Evolutionary conservation across 1,140 invertebrate species (phyloP).

Genomic region (Dreissena polymorpha): DNA sequence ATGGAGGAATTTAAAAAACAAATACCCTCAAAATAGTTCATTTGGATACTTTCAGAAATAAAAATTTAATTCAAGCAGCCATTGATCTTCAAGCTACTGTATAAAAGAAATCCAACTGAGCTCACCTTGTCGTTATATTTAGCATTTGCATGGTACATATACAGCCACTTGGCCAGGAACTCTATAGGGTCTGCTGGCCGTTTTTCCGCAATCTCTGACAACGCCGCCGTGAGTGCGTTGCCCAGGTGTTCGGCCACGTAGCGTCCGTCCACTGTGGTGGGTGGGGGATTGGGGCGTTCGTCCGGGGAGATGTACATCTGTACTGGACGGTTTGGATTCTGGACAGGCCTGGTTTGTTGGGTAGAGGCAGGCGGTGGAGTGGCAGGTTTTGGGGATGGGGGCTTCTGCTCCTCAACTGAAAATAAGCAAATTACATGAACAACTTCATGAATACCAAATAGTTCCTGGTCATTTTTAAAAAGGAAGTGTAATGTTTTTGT

Average conservation of each 20-base stretch:
- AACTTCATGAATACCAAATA: background rate
- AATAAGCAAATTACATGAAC: background rate
- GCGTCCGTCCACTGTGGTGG: slow-evolving; percentile 67
- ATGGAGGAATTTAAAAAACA: too few relatives aligned
- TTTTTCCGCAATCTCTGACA: slow-evolving; percentile 72
- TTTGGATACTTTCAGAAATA: too few relatives aligned
- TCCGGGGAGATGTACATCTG: slow-evolving; percentile 63
- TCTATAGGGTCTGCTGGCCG: slow-evolving; percentile 75
- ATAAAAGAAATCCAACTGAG: too few relatives aligned
- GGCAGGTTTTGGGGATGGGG: slow-evolving; percentile 15
- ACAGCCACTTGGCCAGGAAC: slow-evolving; percentile 73
- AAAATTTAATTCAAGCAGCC: too few relatives aligned
- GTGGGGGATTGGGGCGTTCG: slow-evolving; percentile 58
- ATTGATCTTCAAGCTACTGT: too few relatives aligned
- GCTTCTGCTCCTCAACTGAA: slow-evolving; percentile 32
- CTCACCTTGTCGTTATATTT: slow-evolving; percentile 63
- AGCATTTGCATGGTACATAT: slow-evolving; percentile 68
- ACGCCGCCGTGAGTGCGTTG: slow-evolving; percentile 69
- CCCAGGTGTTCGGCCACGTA: slow-evolving; percentile 73
- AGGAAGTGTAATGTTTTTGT: too few relatives aligned
- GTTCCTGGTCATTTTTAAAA: background rate
- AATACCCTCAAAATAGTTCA: too few relatives aligned
- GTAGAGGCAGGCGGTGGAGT: slow-evolving; percentile 15
- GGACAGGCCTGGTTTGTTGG: background rate
- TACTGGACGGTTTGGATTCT: slow-evolving; percentile 44